Base-by-base conservation (phyloP, 1,140 invertebrate genomes). In the Drosophila malerkotliana region DNA sequence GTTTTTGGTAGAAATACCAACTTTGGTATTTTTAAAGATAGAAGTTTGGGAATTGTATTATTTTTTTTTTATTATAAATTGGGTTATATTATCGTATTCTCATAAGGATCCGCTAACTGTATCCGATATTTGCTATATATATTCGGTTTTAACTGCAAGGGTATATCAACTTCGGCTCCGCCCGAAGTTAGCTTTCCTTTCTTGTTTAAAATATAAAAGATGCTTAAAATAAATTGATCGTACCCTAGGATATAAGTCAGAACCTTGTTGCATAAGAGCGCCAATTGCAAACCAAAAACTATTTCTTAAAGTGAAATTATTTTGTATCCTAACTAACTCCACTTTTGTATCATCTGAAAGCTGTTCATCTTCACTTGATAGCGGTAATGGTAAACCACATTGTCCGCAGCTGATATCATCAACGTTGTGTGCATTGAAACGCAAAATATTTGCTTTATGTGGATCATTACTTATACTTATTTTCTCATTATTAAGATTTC, bases 261-360 rank as follows among this genome's bases (percentile, higher is more conserved):
- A 97, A 72, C 97, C 97, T 93, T 98, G 97, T 92, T 98, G 97
- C 97, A 98, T 98, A 71, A 98, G 94, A 8, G 97, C 97, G 53
- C 97, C 97, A 73, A 98, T 96, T 10, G 97, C 96, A 92, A 98
- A 98, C 97, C 97, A 98, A 92, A 98, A 96, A 93, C 95, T 96
- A 92, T 97, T 97, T 82, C 82, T 90, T 48, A 90, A 64, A 10
- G 87, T 96, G 90, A 97, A 97, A 91, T 96, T 95, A 92, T 97
- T 97, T 92, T 95, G 94, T 37, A 92, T 92, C 77, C 84, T 92
- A 59, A 91, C 91, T 66, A 93, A 81, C 41, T 92, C 92, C 79
- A 88, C 51, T 37, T 92, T 91, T 82, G 93, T 92, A 51, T 82
- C 71, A n/a, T 90, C 81, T 12, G 66, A 72, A 1, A 48, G 66